Conservation (phyloP, 2,797 vertebrate species). For the Cyclopterus lumpus region DNA sequence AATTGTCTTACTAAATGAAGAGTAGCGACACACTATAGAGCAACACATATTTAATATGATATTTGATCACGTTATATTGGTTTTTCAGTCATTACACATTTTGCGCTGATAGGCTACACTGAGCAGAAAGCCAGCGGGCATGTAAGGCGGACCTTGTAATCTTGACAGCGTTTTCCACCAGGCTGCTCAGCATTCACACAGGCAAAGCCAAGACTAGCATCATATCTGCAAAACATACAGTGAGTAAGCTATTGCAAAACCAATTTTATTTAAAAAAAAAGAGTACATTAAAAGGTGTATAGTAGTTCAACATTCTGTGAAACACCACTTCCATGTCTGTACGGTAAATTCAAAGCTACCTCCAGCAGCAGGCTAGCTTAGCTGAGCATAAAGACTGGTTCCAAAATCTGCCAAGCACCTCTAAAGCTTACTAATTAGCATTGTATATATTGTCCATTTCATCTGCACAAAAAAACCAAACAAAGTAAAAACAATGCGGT, state of each 20-base stretch:
- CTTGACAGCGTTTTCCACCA: slow-evolving; percentile 48
- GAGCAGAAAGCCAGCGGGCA: slow-evolving; percentile 53
- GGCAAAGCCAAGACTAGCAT: slow-evolving; percentile 57
- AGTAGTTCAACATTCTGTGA: background rate
- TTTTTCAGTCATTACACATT: background rate
- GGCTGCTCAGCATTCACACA: slow-evolving; percentile 64
- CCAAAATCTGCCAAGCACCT: background rate
- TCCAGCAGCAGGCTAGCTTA: background rate
- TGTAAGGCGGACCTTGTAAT: slow-evolving; percentile 70
- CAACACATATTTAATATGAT: background rate
- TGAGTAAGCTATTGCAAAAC: background rate
- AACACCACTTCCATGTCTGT: background rate
- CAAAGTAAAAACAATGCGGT: too few relatives aligned
- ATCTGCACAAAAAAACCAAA: too few relatives aligned
- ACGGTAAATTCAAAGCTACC: background rate
- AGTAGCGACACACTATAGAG: background rate
- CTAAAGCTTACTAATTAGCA: background rate
- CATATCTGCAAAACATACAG: slow-evolving; percentile 53
- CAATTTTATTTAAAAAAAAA: background rate
- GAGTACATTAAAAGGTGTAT: background rate
- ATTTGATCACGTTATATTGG: background rate
- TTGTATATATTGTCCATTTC: too few relatives aligned
- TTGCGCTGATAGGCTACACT: background rate
- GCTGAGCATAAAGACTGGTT: background rate
- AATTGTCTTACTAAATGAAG: slow-evolving; percentile 1